Evolutionary conservation across 2,113 vertebrate genomes (phyloP), one percentile per base, ranked within the genome.

Genomic region (Ophiodon elongatus): DNA sequence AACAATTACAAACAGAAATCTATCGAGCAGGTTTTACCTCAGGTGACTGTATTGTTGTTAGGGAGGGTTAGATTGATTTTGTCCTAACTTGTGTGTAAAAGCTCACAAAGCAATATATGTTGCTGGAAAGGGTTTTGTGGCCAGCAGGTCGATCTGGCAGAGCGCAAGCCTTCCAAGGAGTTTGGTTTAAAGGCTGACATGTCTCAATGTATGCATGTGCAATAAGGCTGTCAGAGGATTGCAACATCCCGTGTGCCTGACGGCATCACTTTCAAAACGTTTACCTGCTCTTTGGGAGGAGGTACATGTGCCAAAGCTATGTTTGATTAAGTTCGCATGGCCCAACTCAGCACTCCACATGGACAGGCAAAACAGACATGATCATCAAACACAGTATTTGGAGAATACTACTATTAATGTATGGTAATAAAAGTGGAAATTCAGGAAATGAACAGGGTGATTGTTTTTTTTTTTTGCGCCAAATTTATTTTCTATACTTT

Each of bases 21-120:
- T 14, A 57, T 57, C n/a, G 13, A 57, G n/a, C n/a, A 27, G 54
- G 57, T 79, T 41, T 83, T 37, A 86, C 50, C 69, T 80, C 54
- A 80, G 60, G 29, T 74, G 19, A 75, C 45, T 80, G 76, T 31
- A 77, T 76, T 66, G 47, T 27, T 80, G 73, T 66, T 9, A 33
- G 11, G 62, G 29, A 62, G 35, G 19, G 15, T 31, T 57, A 19
- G 15, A 66, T 59, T 59, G 76, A 37, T 43, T 66, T 68, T 37
- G 15, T 52, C 6, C 3, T 19, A 27, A 63, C 4, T 23, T 3
- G 35, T 27, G 41, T 68, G 0, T 47, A 23, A 21, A 69, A 39
- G 27, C 54, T 27, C 21, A 59, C 25, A 52, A 33, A 63, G 69
- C 57, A 43, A 19, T 35, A 59, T 15, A 10, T 83, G 45, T 68